Conservation (phyloP, 2,797 vertebrate species). For the Monodelphis domestica region DNA sequence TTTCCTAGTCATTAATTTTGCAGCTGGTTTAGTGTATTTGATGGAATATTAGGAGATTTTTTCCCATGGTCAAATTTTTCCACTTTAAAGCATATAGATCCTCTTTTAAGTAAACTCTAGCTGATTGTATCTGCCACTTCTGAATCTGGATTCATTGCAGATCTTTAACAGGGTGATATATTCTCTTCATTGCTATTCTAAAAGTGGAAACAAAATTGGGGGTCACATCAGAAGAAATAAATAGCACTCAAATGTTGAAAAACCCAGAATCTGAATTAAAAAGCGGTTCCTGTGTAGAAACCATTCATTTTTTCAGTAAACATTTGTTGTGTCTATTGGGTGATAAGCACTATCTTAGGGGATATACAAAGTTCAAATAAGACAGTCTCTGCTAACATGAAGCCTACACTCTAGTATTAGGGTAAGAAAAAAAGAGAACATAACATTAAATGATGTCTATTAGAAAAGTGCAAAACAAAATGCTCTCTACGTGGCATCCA, state of each 20-base stretch:
- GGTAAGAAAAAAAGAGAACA: neutral
- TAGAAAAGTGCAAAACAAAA: neutral
- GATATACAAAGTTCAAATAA: neutral
- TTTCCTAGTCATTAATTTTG: conserved; percentile 72
- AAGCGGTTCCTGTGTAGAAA: neutral
- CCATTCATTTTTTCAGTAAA: neutral
- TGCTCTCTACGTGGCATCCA: neutral
- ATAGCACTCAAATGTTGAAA: neutral
- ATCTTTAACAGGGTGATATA: conserved; percentile 47
- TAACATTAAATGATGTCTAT: neutral
- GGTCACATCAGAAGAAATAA: neutral
- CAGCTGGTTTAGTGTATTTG: conserved; percentile 72
- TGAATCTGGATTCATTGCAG: conserved; percentile 48
- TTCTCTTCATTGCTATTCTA: neutral
- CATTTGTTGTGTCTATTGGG: neutral
- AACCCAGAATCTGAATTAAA: conserved; percentile 54
- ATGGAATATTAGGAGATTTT: conserved; percentile 69
- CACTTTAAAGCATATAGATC: conserved; percentile 70
- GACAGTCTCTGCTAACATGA: neutral
- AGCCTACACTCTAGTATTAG: neutral
- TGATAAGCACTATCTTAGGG: neutral
- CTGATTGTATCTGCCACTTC: conserved; percentile 66
- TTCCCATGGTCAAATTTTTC: conserved; percentile 74
- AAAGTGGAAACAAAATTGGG: conserved; percentile 31
- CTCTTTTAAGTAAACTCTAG: conserved; percentile 70